Base-by-base conservation (phyloP, 2,113 vertebrate species). In the Xerus inauris region DNA sequence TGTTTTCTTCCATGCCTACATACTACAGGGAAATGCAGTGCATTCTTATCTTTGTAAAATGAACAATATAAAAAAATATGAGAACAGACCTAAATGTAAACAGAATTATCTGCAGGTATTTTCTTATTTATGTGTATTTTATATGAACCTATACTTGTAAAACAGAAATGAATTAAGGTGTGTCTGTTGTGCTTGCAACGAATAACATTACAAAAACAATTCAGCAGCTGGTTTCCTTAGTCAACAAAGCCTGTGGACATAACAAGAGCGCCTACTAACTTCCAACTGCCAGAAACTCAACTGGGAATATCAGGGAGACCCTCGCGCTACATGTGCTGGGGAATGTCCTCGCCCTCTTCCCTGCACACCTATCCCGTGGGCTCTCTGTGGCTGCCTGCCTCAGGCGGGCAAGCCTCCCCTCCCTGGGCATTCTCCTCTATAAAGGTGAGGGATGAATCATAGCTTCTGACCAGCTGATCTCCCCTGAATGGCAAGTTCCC, bases 291-390 rank as follows among this genome's bases (percentile, higher is more conserved):
- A 62, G 75, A 54, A 32, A 47, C 22, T 49, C 84, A 79, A 12
- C 19, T 65, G 13, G 4, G 2, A 47, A 30, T 28, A 26, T 1
- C 12, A 4, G 22, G 14, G 40, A 30, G 51, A 42, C 35, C 0
- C 42, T 7, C n/a, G 32, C 13, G 13, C 24, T 24, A 20, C 8
- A 2, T 7, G 30, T 12, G 19, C 57, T 4, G 11, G 71, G 45
- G 38, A 8, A 35, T 2, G 3, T 49, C 51, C 38, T 65, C 3
- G 0, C 8, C 19, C 6, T 19, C 19, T 38, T 3, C 45, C 28
- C 59, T 3, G 0, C 16, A 28, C 5, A 24, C 19, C 42, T 2
- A 4, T 16, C 51, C 49, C 14, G 49, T 51, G 4, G 45, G 73
- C 8, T 69, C 8, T 12, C 47, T 30, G 8, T 30, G 38, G 20